phyloP scores from a whole-genome alignment of 1,140 invertebrate genomes.

The Polypedilum vanderplanki region DNA sequence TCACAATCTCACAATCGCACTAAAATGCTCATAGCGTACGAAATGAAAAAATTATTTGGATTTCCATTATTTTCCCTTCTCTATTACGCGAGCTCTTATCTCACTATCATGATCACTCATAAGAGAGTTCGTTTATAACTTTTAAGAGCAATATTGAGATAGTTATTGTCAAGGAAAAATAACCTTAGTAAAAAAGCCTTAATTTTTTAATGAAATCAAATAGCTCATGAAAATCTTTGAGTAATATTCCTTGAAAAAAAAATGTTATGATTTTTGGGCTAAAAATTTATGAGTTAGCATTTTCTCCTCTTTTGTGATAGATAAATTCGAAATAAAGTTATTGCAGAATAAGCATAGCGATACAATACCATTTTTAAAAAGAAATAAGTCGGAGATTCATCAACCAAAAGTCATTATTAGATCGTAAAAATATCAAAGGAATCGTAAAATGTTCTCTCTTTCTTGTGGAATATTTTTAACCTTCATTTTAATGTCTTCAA shows the following conservation, averaged over 20 bases:
- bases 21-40: not conserved
- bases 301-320: too few species aligned
- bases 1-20: not conserved
- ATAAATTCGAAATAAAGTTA: not conserved
- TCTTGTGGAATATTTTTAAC: not conserved
- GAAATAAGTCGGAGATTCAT: not conserved
- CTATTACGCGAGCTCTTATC: conserved; percentile 7
- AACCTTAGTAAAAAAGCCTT: too few species aligned
- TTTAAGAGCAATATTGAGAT: too few species aligned
- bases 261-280: too few species aligned
- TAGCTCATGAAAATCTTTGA: too few species aligned
- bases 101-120: conserved; percentile 12
- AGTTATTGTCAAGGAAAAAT: too few species aligned
- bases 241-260: too few species aligned
- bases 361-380: not conserved
- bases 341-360: not conserved
- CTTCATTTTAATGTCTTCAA: not conserved
- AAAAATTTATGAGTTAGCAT: too few species aligned
- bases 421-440: conserved; percentile 13
- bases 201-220: too few species aligned
- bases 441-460: not conserved
- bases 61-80: conserved; percentile 12
- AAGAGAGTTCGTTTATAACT: not conserved
- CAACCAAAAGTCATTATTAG: conserved; percentile 13
- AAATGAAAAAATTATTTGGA: conserved; percentile 6